Base-by-base conservation (phyloP, 2,888 invertebrate species). In the Ommatoiulus sabulosus region DNA sequence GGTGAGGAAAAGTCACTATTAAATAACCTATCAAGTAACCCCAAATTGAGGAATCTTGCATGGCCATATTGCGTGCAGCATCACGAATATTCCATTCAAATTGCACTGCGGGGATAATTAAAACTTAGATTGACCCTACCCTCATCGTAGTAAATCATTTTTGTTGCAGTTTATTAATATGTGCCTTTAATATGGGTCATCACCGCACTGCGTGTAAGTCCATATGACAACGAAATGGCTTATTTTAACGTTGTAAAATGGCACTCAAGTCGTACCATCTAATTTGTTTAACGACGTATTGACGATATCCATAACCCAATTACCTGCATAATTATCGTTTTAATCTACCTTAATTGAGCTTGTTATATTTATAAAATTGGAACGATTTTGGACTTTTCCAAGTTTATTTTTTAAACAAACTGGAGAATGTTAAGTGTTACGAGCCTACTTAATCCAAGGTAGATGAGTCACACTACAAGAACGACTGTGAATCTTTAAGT, bases 21-120 rank as follows among this genome's bases (percentile, higher is more conserved):
- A 80, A 80, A 35, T 10, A 80, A 35, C 80, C 80, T 35, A 80
- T 80, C 35, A 80, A 80, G 80, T 80, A 35, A 80, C 80, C 80
- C 80, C 80, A 80, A 80, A 80, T 80, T 80, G 35, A 15, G 80
- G 8, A 72, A 15, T 80, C 35, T 80, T 35, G 80, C 35, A 24
- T 63, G 80, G 80, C 35, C 80, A 35, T 35, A 80, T 35, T n/a
- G 63, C 63, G 20, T 80, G 24, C 72, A 8, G 24, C 72, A n/a
- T 7, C 24, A 4, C 72, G n/a, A 72, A 72, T 72, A 5, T 24
- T 7, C 20, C 20, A 20, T 72, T 72, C 72, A 72, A 24, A 72
- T 52, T 12, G 52, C 17, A 52, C 52, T 52, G 52, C 4, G 4
- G 52, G 15, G 52, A 10, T 24, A 72, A 72, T 72, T 24, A 24